Evolutionary conservation across 2,797 vertebrate species (phyloP), one percentile per base, ranked within the genome.

Genomic region (Pelochelys cantorii): DNA sequence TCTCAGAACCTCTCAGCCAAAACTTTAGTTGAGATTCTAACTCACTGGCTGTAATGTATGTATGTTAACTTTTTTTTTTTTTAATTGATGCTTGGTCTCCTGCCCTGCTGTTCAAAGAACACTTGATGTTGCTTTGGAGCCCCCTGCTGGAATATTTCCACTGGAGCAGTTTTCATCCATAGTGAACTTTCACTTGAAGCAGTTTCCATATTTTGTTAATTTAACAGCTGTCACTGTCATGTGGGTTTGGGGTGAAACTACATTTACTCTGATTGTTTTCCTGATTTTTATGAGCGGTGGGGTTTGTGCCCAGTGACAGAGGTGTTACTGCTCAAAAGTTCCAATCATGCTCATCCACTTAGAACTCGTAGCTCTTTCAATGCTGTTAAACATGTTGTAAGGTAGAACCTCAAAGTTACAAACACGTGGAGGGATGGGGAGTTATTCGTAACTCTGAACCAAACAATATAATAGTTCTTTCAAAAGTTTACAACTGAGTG

Each of bases 121-220:
- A 37, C 48, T 22, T 77, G 27, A 87, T 91, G 93, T 31, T 86
- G 84, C 88, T 95, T 56, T 94, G 87, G 94, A 93, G 95, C 96
- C 94, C 96, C 87, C 96, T 96, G 89, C 94, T 94, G 96, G 96
- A 95, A 54, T 79, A 12, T 79, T 13, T 79, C 11, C 37, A 29
- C 11, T 77, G 25, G 37, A 52, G 25, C 42, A 52, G 74, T 48
- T 77, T 13, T 77, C 74, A 77, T 15, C 42, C 42, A 48, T 48
- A 23, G 11, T 9, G 6, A 75, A 68, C n/a, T 34, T 71, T 77
- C 42, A 29, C 42, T 14, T 42, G 23, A 25, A 87, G 14, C 12
- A 68, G 10, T 4, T 9, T 23, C 48, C 42, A 4, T 52, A 75
- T 75, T 75, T 83, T 89, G 18, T 84, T 65, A 62, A 54, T 57